Base-by-base conservation (phyloP, 1,140 invertebrate genomes). In the Carcinoscorpius rotundicauda region DNA sequence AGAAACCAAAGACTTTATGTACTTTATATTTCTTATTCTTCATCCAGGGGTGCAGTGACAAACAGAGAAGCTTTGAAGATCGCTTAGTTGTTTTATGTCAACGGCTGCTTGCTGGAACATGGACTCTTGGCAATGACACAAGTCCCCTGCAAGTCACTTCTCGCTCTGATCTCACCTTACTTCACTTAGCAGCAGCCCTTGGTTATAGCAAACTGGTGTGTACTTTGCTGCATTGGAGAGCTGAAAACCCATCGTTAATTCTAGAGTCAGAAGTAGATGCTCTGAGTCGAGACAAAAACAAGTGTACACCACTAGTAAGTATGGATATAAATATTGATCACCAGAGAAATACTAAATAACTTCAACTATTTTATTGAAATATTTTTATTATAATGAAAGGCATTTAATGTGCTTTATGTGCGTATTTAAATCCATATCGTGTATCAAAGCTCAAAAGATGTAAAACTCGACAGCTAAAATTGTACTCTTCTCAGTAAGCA, bases 221-320 rank as follows among this genome's bases (percentile, higher is more conserved):
- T 68, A 85, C 86, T 4, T 80, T 95, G 72, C 78, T 94, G 53
- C 86, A 89, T 69, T 94, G 91, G 91, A 83, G 88, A 67, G 82
- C 88, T 8, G 90, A 93, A 76, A 93, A 92, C 78, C 87, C 87
- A 56, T 91, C 88, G 71, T 81, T 87, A 71, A 82, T 93, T 59
- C 78, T 97, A 56, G 90, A 95, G 74, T 86, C 86, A 49, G 93
- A 97, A 80, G 86, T 97, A 4, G 91, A 97, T 81, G 88, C 92
- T 69, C 81, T 93, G 48, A 86, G 88, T 72, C 85, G 89, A 72
- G 93, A 97, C 77, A 83, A 85, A 69, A 85, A 90, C 70, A 91
- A 91, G 52, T 88, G 85, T 70, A 97, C 93, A 1, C 92, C 94
- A 58, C 79, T 97, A 75, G 90, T 92, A 76, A 76, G 74, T 78